These are phyloP conservation scores for Rutpela maculata DNA, from an alignment of 2,888 invertebrate genomes.

Conservation along the genomic window DNA sequence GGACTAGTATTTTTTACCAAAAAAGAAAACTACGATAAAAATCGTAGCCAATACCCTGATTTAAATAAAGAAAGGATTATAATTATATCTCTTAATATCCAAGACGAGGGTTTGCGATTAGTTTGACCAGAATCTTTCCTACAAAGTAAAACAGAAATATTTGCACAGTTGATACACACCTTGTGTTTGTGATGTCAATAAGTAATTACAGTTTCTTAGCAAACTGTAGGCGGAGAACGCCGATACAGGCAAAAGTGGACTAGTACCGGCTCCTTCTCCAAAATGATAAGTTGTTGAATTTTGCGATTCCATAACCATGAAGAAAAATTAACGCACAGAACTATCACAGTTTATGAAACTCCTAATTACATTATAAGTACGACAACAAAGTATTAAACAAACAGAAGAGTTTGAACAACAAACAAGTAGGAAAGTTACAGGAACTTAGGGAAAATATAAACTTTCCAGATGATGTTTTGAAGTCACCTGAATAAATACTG, in stretches of 20 bases:
- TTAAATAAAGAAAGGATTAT: no score
- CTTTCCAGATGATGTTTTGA: conserved; percentile 20
- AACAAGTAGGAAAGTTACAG: neutral
- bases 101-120: no score
- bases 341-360: conserved; percentile 1
- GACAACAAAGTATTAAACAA: neutral
- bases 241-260: conserved; percentile 66
- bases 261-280: conserved; percentile 64
- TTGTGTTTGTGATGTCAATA: conserved; percentile 76
- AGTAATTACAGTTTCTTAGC: conserved; percentile 81
- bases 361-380: conserved; percentile 18
- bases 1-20: no score
- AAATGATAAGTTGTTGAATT: conserved; percentile 62
- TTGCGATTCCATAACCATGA: conserved; percentile 58
- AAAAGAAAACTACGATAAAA: no score
- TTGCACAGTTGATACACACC: conserved; percentile 70
- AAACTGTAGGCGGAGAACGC: conserved; percentile 81
- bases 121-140: no score
- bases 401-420: neutral
- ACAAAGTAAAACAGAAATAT: neutral
- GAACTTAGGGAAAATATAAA: neutral
- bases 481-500: conserved; percentile 61
- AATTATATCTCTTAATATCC: no score
- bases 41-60: no score
- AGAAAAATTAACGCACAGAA: conserved; percentile 5